These are phyloP conservation scores for Parelbella ahira DNA, from an alignment of 2,888 invertebrate genomes.

Conservation along the genomic window DNA sequence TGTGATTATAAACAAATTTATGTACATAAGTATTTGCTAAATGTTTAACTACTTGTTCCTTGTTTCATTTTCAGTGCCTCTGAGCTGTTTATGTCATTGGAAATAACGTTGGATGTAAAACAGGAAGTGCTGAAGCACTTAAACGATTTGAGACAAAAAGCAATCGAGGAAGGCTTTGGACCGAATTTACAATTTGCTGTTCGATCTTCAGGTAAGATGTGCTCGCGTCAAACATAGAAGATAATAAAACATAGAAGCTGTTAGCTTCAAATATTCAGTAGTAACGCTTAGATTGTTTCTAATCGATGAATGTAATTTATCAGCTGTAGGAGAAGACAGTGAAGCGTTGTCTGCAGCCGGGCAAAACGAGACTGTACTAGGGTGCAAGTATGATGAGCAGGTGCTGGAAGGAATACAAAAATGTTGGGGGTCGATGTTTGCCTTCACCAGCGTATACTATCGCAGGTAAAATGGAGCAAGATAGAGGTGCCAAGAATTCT, in stretches of 20 bases:
- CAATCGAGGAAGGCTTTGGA: constrained; percentile 44
- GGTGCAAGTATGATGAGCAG: constrained; percentile 77
- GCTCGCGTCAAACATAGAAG: too few species aligned
- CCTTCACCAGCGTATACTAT: constrained; percentile 88
- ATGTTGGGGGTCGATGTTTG: constrained; percentile 92
- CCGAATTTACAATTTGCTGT: constrained; percentile 80
- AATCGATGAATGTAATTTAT: too few species aligned
- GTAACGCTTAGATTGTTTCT: too few species aligned
- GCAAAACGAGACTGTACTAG: constrained; percentile 89
- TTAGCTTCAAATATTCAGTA: too few species aligned
- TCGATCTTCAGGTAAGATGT: constrained; percentile 76
- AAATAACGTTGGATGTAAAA: constrained; percentile 57
- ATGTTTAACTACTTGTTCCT: too few species aligned
- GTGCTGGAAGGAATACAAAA: constrained; percentile 81
- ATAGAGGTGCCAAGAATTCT: too few species aligned
- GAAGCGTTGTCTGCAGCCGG: constrained; percentile 90
- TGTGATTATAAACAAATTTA: too few species aligned
- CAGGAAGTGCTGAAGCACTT: constrained; percentile 52
- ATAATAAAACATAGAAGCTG: too few species aligned
- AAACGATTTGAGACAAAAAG: constrained; percentile 44
- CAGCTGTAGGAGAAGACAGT: constrained; percentile 89
- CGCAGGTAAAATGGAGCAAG: constrained; percentile 78
- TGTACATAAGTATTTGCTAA: too few species aligned
- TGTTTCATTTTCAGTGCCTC: constrained; percentile 60
- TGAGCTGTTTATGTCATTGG: constrained; percentile 55